Base-by-base conservation (phyloP, 2,797 vertebrate species). In the Channa striata region DNA sequence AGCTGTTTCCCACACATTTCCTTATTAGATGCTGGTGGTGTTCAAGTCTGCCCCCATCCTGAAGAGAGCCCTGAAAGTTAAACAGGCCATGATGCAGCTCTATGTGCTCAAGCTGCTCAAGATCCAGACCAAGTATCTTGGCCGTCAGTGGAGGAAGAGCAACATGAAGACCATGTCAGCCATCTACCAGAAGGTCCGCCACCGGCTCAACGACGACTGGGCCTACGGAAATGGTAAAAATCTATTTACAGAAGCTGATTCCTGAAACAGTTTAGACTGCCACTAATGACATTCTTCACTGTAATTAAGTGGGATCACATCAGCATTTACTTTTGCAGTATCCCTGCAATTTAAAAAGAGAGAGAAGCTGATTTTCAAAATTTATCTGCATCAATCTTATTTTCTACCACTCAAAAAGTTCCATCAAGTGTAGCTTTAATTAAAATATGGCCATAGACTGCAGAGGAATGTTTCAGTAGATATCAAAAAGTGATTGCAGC, bases 81-180 rank as follows among this genome's bases (percentile, higher is more conserved):
- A 97, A 80, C 97, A 98, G 89, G 97, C 97, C 84, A 98, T 97
- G 96, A 95, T 99, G 94, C 97, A 99, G 82, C 95, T 99, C 21
- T 99, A 98, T 0, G 95, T 98, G 1, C 94, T 99, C 62, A 98
- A 98, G 69, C 95, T 99, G 59, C 88, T 98, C 0, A 99, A 99
- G 89, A 95, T 98, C 72, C 97, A 99, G 92, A 98, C 97, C 81
- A 99, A 99, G 86, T 98, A 98, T 81, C 91, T 99, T 63, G 97
- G 97, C 4, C 94, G 97, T 30, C 97, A 99, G 86, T 98, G 97
- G 97, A 95, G 97, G 72, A 99, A 99, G 85, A 98, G 97, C 92
- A 99, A 99, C 94, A 99, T 99, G 97, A 99, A 99, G 81, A 99
- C 97, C 75, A 99, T 99, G 96, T 99, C 97, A 0, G 97, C 97